phyloP scores from a whole-genome alignment of 2,888 invertebrate species.

The Apomyelois bistriatella region DNA sequence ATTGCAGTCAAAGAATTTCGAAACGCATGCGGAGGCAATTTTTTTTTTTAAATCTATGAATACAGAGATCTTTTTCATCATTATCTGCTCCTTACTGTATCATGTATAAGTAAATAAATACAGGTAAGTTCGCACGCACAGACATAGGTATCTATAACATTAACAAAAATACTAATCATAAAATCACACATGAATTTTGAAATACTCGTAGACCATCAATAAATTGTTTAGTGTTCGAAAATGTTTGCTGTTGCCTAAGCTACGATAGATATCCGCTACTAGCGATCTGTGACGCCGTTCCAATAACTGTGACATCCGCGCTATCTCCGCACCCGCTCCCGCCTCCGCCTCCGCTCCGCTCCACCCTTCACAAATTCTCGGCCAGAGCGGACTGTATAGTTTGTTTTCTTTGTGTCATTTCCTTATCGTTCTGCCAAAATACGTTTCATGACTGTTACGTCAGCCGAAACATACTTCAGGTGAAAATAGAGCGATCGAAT shows the following conservation, averaged over 20 bases:
- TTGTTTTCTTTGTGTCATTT: slow-evolving; percentile 80
- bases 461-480: slow-evolving; percentile 74
- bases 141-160: too few relatives aligned
- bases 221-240: background rate
- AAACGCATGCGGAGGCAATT: too few relatives aligned
- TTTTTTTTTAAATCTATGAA: too few relatives aligned
- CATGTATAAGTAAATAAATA: too few relatives aligned
- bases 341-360: slow-evolving; percentile 32
- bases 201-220: background rate
- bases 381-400: slow-evolving; percentile 62
- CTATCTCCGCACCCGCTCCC: slow-evolving; percentile 41
- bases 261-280: slow-evolving; percentile 43
- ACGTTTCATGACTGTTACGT: slow-evolving; percentile 76
- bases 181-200: background rate
- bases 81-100: too few relatives aligned
- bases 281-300: slow-evolving; percentile 70
- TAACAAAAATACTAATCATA: background rate
- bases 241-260: background rate
- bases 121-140: too few relatives aligned
- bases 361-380: slow-evolving; percentile 65
- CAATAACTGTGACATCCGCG: slow-evolving; percentile 68
- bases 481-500: slow-evolving; percentile 49
- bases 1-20: too few relatives aligned
- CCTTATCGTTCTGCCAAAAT: slow-evolving; percentile 80
- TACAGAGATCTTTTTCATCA: too few relatives aligned